Conservation (phyloP, 92 coral and sea anemone genomes). For the Hydrozoanthus gracilis region DNA sequence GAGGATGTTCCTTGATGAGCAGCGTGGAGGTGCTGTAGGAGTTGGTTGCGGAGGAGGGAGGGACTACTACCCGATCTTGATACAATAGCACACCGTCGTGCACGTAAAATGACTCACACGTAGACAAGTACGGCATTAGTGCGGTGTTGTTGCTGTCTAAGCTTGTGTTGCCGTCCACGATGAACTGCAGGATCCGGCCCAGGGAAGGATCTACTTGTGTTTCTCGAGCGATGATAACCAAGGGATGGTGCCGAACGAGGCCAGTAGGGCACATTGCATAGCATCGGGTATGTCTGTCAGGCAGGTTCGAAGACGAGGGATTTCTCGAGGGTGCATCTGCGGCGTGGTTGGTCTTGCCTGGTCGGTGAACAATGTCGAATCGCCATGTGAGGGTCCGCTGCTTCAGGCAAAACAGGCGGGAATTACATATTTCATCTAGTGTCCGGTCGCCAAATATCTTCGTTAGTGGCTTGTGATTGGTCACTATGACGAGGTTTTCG, state of each 20-base stretch:
- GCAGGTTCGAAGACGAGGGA: conserved; percentile 35
- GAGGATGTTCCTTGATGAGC: conserved; percentile 68
- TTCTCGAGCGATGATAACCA: conserved; percentile 58
- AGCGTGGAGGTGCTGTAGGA: conserved; percentile 64
- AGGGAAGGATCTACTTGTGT: conserved; percentile 50
- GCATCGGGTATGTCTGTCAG: not conserved
- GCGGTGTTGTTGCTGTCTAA: conserved; percentile 10
- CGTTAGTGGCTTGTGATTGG: too few relatives aligned
- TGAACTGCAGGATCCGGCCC: conserved; percentile 32
- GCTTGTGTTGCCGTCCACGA: conserved; percentile 23
- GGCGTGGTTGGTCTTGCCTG: conserved; percentile 55
- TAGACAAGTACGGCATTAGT: conserved; percentile 44
- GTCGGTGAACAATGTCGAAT: conserved; percentile 53
- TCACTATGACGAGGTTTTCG: conserved; percentile 31
- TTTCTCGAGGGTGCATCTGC: conserved; percentile 53
- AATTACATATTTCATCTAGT: conserved; percentile 48
- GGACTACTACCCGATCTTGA: conserved; percentile 69
- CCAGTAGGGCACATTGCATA: conserved; percentile 51
- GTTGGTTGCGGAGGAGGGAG: conserved; percentile 53
- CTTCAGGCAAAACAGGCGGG: conserved; percentile 52
- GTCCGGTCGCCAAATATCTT: conserved; percentile 49
- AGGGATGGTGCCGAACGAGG: conserved; percentile 30
- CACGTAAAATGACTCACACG: conserved; percentile 58
- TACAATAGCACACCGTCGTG: conserved; percentile 66
- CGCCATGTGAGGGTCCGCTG: conserved; percentile 43